A percentile compares a stretch with the other conserved stretches of the same genome.
Conservation (phyloP, 30 jellyfish, hydroid and myxozoan genomes). For the Catostylus mosaicus region DNA sequence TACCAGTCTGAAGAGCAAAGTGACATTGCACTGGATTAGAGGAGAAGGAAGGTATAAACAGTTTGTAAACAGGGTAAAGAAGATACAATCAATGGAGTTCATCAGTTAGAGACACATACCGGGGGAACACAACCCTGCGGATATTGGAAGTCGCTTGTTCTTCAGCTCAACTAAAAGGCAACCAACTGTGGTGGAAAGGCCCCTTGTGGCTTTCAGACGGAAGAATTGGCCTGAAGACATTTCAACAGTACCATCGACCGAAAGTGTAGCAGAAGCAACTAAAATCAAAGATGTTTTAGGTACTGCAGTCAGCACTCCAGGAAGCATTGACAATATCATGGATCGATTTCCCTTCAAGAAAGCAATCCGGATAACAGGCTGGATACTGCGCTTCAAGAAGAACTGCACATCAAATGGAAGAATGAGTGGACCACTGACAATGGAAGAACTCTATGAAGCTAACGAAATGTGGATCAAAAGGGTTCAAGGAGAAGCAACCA, state of each 20-base stretch:
- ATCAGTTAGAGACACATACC: slow-evolving; percentile 65
- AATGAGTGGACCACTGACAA: slow-evolving; percentile 59
- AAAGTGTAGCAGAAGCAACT: slow-evolving; percentile 50
- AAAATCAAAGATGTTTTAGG: slow-evolving; percentile 36
- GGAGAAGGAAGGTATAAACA: slow-evolving; percentile 61
- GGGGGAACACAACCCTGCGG: slow-evolving; percentile 48
- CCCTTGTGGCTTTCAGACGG: slow-evolving; percentile 48
- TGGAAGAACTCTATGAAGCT: slow-evolving; percentile 53
- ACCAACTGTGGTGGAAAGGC: slow-evolving; percentile 44
- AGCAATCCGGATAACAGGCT: slow-evolving; percentile 51
- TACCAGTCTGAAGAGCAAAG: slow-evolving; percentile 54
- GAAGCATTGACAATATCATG: slow-evolving; percentile 1
- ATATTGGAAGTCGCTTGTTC: slow-evolving; percentile 46
- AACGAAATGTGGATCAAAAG: slow-evolving; percentile 34
- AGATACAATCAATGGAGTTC: slow-evolving; percentile 35
- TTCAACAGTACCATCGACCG: slow-evolving; percentile 16
- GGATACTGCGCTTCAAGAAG: slow-evolving; percentile 52
- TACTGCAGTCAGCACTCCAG: slow-evolving; percentile 8
- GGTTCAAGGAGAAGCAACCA: slow-evolving; percentile 39
- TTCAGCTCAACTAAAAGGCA: background rate
- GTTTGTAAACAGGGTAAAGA: slow-evolving; percentile 69
- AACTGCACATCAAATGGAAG: slow-evolving; percentile 39
- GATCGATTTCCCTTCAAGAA: slow-evolving; percentile 21
- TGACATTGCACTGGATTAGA: slow-evolving; percentile 68
- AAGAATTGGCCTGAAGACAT: slow-evolving; percentile 46